Conservation (phyloP, 2,113 vertebrate species). For the Cyanistes caeruleus region DNA sequence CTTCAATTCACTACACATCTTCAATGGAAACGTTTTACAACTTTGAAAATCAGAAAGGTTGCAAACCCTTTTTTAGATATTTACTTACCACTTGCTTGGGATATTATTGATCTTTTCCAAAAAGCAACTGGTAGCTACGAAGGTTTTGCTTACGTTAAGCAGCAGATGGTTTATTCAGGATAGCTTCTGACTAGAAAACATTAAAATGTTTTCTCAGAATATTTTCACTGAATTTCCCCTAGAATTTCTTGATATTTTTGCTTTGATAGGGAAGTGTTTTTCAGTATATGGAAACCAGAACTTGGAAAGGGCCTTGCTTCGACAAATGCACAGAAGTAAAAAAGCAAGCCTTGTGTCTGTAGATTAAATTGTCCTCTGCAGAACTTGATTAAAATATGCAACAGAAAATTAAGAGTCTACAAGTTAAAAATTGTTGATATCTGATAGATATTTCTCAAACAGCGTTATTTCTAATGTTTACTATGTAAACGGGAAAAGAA, state of each 20-base stretch:
- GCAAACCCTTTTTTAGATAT: conserved; percentile 5
- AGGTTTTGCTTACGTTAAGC: conserved; percentile 6
- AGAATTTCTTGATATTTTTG: neutral
- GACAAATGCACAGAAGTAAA: neutral
- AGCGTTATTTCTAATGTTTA: neutral
- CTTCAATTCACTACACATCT: neutral
- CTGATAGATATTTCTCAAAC: neutral
- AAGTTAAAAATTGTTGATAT: neutral
- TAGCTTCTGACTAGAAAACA: conserved; percentile 21
- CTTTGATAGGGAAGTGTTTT: conserved; percentile 18
- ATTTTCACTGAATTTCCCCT: neutral
- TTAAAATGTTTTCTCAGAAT: neutral
- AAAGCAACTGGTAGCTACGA: conserved; percentile 7
- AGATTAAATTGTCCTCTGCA: neutral
- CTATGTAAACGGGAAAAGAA: neutral
- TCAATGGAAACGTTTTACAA: neutral
- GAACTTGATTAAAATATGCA: neutral
- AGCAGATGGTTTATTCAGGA: conserved; percentile 43
- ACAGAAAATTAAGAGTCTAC: neutral
- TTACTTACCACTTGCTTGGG: neutral
- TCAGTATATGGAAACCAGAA: neutral
- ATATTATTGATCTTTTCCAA: conserved; percentile 36
- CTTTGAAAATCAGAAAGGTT: conserved; percentile 27
- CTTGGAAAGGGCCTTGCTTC: neutral
- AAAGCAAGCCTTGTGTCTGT: neutral